These are phyloP conservation scores for Pseudopodoces humilis DNA, from an alignment of 2,113 vertebrate genomes.

Conservation along the genomic window DNA sequence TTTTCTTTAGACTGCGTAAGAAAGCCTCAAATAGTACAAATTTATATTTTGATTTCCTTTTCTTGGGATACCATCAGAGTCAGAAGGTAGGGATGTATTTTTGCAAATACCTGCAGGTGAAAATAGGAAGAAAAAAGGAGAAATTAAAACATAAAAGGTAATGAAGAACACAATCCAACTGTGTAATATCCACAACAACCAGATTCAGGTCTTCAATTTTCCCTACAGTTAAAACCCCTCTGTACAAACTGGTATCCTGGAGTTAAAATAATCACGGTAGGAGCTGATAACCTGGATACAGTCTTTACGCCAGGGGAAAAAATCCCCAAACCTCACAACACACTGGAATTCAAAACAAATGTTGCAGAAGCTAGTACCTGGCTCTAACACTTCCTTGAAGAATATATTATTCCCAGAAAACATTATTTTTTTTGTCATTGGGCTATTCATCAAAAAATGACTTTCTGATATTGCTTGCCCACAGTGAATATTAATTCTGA, in stretches of 20 bases:
- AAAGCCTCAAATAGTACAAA: neutral
- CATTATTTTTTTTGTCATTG: neutral
- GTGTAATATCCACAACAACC: neutral
- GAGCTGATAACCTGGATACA: neutral
- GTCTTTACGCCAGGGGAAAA: neutral
- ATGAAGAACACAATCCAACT: neutral
- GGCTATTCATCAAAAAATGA: neutral
- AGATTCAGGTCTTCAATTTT: neutral
- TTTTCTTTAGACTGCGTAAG: neutral
- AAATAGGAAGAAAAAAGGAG: neutral
- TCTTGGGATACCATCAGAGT: neutral
- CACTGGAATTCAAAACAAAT: neutral
- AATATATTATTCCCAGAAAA: neutral
- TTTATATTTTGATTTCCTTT: neutral
- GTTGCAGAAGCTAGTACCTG: neutral
- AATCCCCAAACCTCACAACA: neutral
- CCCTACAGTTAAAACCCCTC: neutral
- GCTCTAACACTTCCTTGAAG: neutral
- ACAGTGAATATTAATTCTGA: neutral
- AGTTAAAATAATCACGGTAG: neutral
- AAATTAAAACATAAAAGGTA: neutral
- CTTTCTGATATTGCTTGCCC: neutral
- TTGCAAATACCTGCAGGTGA: neutral
- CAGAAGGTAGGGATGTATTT: neutral
- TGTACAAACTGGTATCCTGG: neutral